Evolutionary conservation across 2,888 invertebrate species (phyloP).

Genomic region (Athetis lepigone): DNA sequence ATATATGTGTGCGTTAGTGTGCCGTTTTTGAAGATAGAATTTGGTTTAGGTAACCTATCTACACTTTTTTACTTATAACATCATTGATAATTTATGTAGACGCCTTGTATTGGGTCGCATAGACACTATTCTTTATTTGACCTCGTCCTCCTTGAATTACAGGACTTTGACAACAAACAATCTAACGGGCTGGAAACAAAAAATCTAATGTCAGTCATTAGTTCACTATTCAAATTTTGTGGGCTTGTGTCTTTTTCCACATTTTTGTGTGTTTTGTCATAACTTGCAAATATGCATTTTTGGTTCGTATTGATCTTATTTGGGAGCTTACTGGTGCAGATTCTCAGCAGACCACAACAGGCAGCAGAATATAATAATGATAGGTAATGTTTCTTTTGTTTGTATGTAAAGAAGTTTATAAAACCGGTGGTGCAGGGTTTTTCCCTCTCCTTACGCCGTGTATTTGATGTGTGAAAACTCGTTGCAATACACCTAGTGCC

Average conservation of each 20-base stretch:
- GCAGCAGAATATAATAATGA: conserved; percentile 68
- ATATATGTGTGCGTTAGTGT: no score
- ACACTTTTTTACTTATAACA: no score
- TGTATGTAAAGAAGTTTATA: background rate
- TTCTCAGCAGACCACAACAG: conserved; percentile 68
- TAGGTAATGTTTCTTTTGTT: conserved; percentile 62
- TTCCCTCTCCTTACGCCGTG: no score
- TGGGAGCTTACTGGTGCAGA: conserved; percentile 56
- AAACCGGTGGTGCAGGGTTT: background rate
- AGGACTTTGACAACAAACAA: no score
- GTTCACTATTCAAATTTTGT: conserved; percentile 59
- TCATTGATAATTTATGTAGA: no score
- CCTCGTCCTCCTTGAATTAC: conserved; percentile 15
- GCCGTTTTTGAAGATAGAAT: no score
- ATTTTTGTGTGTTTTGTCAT: conserved; percentile 66
- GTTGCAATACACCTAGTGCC: no score
- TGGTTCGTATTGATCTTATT: conserved; percentile 63
- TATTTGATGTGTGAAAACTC: no score
- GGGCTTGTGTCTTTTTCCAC: conserved; percentile 59
- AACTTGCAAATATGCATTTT: conserved; percentile 70
- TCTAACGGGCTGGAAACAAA: conserved; percentile 52
- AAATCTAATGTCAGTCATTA: conserved; percentile 47
- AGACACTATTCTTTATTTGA: no score
- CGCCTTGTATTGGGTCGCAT: no score
- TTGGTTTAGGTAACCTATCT: no score